These are phyloP conservation scores for Ailuropoda melanoleuca DNA, from an alignment of 2,113 vertebrate species.

Conservation along the genomic window DNA sequence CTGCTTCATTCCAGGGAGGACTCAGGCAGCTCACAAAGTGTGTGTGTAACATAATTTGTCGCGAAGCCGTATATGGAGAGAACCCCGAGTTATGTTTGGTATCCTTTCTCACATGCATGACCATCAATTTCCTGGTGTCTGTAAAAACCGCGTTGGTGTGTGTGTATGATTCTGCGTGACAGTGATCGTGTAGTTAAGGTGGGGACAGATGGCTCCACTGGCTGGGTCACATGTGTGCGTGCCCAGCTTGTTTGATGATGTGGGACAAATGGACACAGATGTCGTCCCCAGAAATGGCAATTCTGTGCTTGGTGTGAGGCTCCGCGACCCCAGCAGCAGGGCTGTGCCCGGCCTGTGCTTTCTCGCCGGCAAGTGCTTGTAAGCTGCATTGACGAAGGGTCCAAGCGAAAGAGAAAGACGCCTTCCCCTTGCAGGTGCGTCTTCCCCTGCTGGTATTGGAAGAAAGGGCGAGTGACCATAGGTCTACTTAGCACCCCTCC, in stretches of 20 bases:
- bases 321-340: no score
- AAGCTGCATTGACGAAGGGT: no score
- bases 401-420: no score
- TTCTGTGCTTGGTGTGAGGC: no score
- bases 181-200: neutral
- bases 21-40: neutral
- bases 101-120: neutral
- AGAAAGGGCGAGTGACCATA: no score
- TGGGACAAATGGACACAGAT: neutral
- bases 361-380: no score
- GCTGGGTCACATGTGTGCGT: neutral
- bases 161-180: neutral
- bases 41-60: neutral
- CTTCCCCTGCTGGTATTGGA: no score
- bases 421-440: no score
- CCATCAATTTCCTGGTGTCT: neutral
- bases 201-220: neutral
- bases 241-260: neutral
- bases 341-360: no score
- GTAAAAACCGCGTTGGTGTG: neutral
- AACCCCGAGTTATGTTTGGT: neutral
- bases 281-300: neutral
- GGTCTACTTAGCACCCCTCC: no score
- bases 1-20: neutral
- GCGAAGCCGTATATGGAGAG: fast-evolving